These are phyloP conservation scores for Siniperca knerii DNA, from an alignment of 2,113 vertebrate genomes.

Conservation along the genomic window DNA sequence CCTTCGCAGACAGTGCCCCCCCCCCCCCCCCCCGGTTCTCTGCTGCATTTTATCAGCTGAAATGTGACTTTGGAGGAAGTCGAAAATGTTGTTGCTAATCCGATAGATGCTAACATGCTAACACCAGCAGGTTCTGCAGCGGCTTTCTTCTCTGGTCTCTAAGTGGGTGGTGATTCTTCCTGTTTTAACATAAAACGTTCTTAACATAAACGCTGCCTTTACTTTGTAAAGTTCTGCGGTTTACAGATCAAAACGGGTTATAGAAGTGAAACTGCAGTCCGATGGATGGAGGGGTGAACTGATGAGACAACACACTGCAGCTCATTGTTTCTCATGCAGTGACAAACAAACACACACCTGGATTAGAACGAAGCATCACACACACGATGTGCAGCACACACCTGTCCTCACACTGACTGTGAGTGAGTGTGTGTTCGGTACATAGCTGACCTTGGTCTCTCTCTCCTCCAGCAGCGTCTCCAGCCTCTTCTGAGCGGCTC, in stretches of 20 bases:
- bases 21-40: too few species aligned
- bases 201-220: too few species aligned
- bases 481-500: slow-evolving; percentile 96
- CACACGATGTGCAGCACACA: slow-evolving; percentile 1
- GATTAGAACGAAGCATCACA: slow-evolving; percentile 4
- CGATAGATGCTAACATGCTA: too few species aligned
- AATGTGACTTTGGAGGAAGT: too few species aligned
- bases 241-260: not conserved
- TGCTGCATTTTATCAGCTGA: too few species aligned
- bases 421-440: not conserved
- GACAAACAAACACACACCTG: slow-evolving; percentile 3
- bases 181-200: too few species aligned
- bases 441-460: slow-evolving; percentile 94
- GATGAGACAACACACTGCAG: not conserved
- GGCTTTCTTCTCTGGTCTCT: too few species aligned
- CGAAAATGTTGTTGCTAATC: too few species aligned
- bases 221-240: too few species aligned
- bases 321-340: not conserved
- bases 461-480: slow-evolving; percentile 98
- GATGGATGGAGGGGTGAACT: not conserved
- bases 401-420: not conserved
- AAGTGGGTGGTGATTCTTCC: too few species aligned
- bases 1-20: too few species aligned
- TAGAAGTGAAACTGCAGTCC: slow-evolving; percentile 37
- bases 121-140: too few species aligned